Conservation (phyloP, 2,113 vertebrate species). For the Cololabis saira region DNA sequence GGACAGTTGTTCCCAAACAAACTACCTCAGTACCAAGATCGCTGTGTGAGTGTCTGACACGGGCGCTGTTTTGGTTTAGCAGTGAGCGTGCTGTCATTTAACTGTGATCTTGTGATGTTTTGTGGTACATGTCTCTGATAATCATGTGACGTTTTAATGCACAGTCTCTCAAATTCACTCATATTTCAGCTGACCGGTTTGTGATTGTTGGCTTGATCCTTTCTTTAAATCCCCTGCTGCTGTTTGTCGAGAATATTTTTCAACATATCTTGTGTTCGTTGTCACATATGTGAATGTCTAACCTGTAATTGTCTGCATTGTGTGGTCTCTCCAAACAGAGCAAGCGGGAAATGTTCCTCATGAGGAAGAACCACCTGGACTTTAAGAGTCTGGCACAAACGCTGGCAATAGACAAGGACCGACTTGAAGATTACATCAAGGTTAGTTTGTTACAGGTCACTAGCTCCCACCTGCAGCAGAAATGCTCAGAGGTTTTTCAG, state of each 20-base stretch:
- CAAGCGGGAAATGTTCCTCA: constrained; percentile 67
- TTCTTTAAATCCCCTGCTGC: no score
- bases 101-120: no score
- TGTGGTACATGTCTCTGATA: no score
- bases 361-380: constrained; percentile 76
- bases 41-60: constrained; percentile 68
- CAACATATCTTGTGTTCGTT: neutral
- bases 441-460: constrained; percentile 13
- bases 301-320: neutral
- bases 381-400: constrained; percentile 70
- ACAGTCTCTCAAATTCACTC: no score
- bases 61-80: neutral
- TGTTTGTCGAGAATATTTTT: no score
- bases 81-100: no score
- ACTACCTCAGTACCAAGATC: constrained; percentile 71
- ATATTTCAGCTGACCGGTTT: no score
- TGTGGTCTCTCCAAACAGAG: constrained; percentile 48
- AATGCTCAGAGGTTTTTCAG: no score
- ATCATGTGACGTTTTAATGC: no score
- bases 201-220: no score
- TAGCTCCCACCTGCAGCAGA: neutral
- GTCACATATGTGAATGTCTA: neutral
- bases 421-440: constrained; percentile 61
- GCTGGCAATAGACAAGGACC: constrained; percentile 62
- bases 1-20: constrained; percentile 69